A percentile compares a stretch with the other conserved stretches of the same genome.
These are phyloP conservation scores for Bombus difficillimus DNA, from an alignment of 1,140 invertebrate genomes.

Conservation along the genomic window DNA sequence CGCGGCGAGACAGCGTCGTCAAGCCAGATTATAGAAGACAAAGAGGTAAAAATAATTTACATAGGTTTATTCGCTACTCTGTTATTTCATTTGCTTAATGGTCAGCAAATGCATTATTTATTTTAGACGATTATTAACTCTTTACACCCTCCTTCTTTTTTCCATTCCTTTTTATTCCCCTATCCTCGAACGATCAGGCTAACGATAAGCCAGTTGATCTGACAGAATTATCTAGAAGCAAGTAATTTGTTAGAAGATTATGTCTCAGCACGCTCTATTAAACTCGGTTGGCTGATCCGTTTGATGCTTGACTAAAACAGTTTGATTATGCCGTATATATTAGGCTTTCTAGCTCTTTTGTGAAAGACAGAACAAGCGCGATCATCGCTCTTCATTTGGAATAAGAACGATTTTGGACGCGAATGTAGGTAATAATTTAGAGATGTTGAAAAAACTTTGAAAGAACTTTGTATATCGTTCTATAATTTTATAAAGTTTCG, in stretches of 20 bases:
- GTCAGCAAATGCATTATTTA: slow-evolving; percentile 29
- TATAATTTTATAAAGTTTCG: not conserved
- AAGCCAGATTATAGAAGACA: slow-evolving; percentile 26
- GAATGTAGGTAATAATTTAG: not conserved
- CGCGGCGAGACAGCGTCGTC: not conserved
- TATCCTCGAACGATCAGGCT: not conserved
- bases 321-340: not conserved
- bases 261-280: not conserved
- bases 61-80: slow-evolving; percentile 10
- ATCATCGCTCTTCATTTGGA: too few relatives aligned
- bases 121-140: not conserved
- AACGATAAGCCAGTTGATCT: slow-evolving; percentile 25
- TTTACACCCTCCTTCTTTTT: too few relatives aligned
- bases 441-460: not conserved
- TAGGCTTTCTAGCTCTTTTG: not conserved
- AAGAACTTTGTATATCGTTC: not conserved
- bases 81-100: slow-evolving; percentile 42
- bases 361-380: too few relatives aligned
- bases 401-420: too few relatives aligned
- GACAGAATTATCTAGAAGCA: slow-evolving; percentile 24
- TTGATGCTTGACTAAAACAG: slow-evolving; percentile 12
- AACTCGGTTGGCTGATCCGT: not conserved
- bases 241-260: slow-evolving; percentile 45
- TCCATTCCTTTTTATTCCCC: not conserved
- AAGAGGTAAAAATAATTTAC: slow-evolving; percentile 31